Percentiles rank a stretch among this genome's conserved stretches.
These are phyloP conservation scores for Martes martes DNA, from an alignment of 2,113 vertebrate genomes.

Conservation along the genomic window DNA sequence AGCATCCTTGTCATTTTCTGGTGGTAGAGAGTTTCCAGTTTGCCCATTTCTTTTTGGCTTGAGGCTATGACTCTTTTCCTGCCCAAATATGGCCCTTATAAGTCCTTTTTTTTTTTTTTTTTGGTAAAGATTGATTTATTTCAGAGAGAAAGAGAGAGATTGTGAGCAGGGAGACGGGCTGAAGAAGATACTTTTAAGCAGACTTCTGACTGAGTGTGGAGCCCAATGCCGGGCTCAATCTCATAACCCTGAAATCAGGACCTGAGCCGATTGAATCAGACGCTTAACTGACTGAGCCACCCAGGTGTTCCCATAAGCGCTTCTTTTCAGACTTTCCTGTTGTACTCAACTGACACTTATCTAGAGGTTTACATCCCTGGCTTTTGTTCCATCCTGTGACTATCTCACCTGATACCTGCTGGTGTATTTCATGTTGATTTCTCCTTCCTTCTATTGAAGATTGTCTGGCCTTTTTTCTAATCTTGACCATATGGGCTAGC, in stretches of 20 bases:
- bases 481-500: not conserved
- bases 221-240: not conserved
- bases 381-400: not conserved
- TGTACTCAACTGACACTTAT: not conserved
- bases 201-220: not conserved
- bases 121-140: not conserved
- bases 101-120: not conserved
- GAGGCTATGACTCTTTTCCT: not conserved
- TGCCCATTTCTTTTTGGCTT: not conserved
- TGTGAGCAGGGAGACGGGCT: not conserved
- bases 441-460: slow-evolving; percentile 18
- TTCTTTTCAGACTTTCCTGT: not conserved
- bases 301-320: not conserved
- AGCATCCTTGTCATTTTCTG: not conserved
- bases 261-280: not conserved
- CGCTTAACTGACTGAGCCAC: not conserved
- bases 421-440: not conserved
- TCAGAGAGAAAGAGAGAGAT: not conserved
- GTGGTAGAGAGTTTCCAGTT: not conserved
- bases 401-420: not conserved
- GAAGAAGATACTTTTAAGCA: not conserved
- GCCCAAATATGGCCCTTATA: not conserved
- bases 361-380: not conserved
- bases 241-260: not conserved
- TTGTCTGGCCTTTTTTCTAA: not conserved